These are phyloP conservation scores for Gymnarchus niloticus DNA, from an alignment of 2,113 vertebrate genomes.

Conservation along the genomic window DNA sequence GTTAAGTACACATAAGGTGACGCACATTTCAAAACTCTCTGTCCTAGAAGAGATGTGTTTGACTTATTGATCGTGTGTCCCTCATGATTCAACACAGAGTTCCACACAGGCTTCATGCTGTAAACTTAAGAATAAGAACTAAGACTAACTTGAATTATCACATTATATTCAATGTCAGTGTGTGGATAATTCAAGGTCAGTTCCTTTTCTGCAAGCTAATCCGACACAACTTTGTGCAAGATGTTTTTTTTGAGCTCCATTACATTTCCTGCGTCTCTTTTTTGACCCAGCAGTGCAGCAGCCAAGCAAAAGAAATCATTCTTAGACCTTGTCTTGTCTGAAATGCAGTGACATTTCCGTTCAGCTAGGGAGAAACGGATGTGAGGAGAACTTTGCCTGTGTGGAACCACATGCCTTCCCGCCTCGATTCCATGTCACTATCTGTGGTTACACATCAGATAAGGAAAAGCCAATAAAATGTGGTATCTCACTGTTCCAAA, in stretches of 20 bases:
- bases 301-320: slow-evolving; percentile 4
- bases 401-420: neutral
- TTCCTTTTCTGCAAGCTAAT: neutral
- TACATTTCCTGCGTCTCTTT: slow-evolving; percentile 12
- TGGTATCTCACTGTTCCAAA: neutral
- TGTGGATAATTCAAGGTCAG: neutral
- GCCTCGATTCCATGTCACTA: neutral
- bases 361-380: neutral
- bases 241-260: slow-evolving; percentile 33
- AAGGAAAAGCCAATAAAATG: neutral
- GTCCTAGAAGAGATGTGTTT: neutral
- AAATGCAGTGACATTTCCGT: slow-evolving; percentile 22
- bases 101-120: neutral
- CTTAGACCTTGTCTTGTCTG: slow-evolving; percentile 8
- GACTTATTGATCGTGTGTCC: neutral
- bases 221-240: slow-evolving; percentile 9
- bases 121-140: neutral
- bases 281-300: neutral
- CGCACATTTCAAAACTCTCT: neutral
- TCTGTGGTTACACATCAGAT: neutral
- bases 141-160: neutral
- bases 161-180: neutral
- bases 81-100: neutral
- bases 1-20: neutral
- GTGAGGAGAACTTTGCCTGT: neutral